Conservation (phyloP, 1,140 invertebrate species). For the Cydia pomonella region DNA sequence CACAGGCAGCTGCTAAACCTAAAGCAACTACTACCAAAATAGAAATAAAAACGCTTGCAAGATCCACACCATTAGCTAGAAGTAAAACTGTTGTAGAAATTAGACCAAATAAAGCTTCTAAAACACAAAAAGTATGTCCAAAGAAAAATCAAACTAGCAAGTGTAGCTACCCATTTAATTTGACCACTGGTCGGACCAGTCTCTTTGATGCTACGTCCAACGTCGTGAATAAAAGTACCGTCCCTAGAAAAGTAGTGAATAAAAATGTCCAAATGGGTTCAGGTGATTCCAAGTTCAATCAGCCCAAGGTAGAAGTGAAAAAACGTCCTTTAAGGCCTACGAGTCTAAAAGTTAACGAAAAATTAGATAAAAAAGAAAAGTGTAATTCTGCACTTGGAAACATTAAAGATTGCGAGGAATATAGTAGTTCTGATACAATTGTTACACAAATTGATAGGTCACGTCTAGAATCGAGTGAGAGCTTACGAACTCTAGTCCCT, state of each 20-base stretch:
- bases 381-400: constrained; percentile 52
- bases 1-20: constrained; percentile 78
- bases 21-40: constrained; percentile 65
- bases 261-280: constrained; percentile 57
- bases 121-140: constrained; percentile 53
- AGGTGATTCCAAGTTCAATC: constrained; percentile 58
- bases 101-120: constrained; percentile 50
- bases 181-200: constrained; percentile 74
- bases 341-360: constrained; percentile 61
- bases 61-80: constrained; percentile 61
- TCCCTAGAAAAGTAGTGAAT: constrained; percentile 54
- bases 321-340: constrained; percentile 60
- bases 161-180: constrained; percentile 79
- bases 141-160: constrained; percentile 65
- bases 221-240: constrained; percentile 45
- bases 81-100: constrained; percentile 83
- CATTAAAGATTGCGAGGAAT: constrained; percentile 63
- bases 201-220: constrained; percentile 64
- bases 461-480: constrained; percentile 76
- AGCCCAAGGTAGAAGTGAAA: constrained; percentile 55
- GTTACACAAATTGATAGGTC: constrained; percentile 77
- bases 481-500: constrained; percentile 76
- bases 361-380: constrained; percentile 59
- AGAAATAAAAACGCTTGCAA: constrained; percentile 61
- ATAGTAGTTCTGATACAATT: constrained; percentile 81